A percentile compares a stretch with the other conserved stretches of the same genome.
Conservation (phyloP, 2,113 vertebrate genomes). For the Dicerorhinus sumatrensis region DNA sequence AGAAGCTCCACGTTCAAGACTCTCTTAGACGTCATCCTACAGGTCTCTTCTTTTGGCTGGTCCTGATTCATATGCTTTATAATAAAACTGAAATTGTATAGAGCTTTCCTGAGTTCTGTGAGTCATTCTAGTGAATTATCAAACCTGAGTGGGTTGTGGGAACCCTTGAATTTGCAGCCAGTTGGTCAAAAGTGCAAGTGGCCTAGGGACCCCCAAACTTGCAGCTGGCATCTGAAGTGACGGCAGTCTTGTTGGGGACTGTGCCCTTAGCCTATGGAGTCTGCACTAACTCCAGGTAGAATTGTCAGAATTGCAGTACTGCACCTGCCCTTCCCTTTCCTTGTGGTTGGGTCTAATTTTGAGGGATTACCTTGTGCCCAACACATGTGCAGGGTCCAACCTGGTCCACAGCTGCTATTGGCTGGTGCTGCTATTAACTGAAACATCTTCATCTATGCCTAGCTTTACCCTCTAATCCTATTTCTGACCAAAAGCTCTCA, state of each 20-base stretch:
- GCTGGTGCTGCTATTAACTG: neutral
- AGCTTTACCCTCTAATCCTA: neutral
- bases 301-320: neutral
- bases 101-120: neutral
- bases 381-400: neutral
- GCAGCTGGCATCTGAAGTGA: neutral
- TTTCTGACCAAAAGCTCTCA: neutral
- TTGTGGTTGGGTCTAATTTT: neutral
- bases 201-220: neutral
- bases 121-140: neutral
- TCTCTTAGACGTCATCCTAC: neutral
- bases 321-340: neutral
- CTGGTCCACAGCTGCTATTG: neutral
- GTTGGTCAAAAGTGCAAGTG: neutral
- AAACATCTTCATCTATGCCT: neutral
- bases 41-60: neutral
- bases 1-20: neutral
- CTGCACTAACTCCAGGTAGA: neutral
- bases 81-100: neutral
- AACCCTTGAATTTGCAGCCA: neutral
- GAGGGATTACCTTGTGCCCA: neutral
- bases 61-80: neutral
- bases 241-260: neutral
- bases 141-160: neutral
- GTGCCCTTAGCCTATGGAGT: neutral